Evolutionary conservation across 2,888 invertebrate genomes (phyloP), one percentile per base, ranked within the genome.

Genomic region (Hermaeophaga mercurialis): DNA sequence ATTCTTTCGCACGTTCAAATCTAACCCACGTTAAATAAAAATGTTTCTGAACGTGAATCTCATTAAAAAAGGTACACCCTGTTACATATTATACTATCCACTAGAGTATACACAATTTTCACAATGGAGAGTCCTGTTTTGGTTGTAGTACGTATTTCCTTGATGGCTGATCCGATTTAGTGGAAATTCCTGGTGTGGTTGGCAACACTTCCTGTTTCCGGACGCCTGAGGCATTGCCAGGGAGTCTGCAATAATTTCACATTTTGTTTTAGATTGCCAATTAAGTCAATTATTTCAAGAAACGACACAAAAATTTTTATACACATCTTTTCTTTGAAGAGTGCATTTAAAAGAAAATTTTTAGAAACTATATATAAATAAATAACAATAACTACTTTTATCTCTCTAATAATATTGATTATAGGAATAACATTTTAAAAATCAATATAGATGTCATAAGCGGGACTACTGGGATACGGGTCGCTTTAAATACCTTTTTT

Each of bases 71-170:
- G 69, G 63, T 69, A 44, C 43, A 44, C 43, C 52, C 43, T 33
- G 52, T 52, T 52, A 52, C 52, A 52, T 71, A 69, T 71, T 63
- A 71, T 70, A 72, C 73, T 76, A 75, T 69, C 65, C 69, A 68
- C 73, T 75, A 59, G 67, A 74, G 74, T 76, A 76, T 76, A 75
- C 75, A 76, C 75, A 75, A 68, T 75, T 73, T 74, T 75, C 75
- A 74, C 72, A 73, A 70, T 65, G 69, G 57, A 54, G 48, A 62
- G 65, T 66, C 65, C 68, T 61, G 58, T 66, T 71, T 71, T 70
- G 70, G 74, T 73, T 70, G 73, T 69, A 71, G 72, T 73, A 74
- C 71, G 73, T 73, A 73, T 72, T 61, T 71, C 53, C 59, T 59
- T 63, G 67, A 48, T 48, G 59, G 48, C 54, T 58, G 58, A 60